Base-by-base conservation (phyloP, 2,888 invertebrate genomes). In the Drosophila pegasa region DNA sequence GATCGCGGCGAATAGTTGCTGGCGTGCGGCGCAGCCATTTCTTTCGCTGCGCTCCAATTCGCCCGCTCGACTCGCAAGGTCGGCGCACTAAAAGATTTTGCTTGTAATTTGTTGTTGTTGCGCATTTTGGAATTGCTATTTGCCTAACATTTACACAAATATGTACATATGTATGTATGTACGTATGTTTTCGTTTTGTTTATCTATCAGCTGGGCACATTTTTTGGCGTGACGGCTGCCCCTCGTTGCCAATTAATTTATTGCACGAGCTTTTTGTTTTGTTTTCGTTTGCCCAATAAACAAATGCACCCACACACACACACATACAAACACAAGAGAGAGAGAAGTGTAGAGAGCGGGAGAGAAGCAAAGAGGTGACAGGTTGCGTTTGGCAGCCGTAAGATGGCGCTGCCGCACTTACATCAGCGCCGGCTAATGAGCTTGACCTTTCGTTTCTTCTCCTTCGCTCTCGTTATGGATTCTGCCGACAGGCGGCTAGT, bases 171-270 rank as follows among this genome's bases (percentile, higher is more conserved):
- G 8, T 29, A 22, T 54, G 45, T 71, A 25, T 5, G 5, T 29
- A 29, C 8, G 27, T 45, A 29, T 57, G 50, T 71, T 38, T 62
- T 35, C 41, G 20, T 16, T 57, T 60, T 70, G 65, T 79, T 76
- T 66, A 58, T 55, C 55, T 68, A 57, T 72, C 57, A 41, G 56
- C 50, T 65, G 61, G 33, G 52, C 50, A 51, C 41, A 48, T 27
- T 40, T 62, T 75, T 67, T 75, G 67, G 75, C 76, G 55, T 68
- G 65, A 66, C 76, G 58, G 27, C 58, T 38, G 59, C 40, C 35
- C 43, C 29, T 72, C 31, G 57, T 62, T 76, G 77, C 73, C 78
- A 80, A 77, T 60, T 80, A 73, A 79, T 73, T 70, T 66, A 79
- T 73, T 57, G 68, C 76, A 69, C 55, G 60, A 35, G 54, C 40